phyloP scores from a whole-genome alignment of 2,113 vertebrate genomes.

The Mobula birostris region DNA sequence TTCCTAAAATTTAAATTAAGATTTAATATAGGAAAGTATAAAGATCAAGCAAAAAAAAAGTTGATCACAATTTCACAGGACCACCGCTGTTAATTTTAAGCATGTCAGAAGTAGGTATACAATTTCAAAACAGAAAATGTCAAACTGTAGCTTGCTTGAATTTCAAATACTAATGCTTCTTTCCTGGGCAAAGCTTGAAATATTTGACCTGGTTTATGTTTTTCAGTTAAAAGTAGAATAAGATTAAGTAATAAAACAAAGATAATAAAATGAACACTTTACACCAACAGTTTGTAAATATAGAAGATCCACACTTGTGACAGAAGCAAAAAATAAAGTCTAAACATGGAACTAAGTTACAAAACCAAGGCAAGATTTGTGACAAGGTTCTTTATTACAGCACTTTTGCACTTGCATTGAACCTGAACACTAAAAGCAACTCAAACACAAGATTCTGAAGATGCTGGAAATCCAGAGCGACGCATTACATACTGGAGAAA shows the following conservation, averaged over 20 bases:
- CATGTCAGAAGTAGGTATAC: not conserved
- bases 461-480: no score
- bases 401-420: not conserved
- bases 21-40: not conserved
- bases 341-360: not conserved
- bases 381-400: not conserved
- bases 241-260: slow-evolving; percentile 12
- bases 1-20: not conserved
- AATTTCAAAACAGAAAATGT: not conserved
- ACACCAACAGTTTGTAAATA: not conserved
- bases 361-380: not conserved
- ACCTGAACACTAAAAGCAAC: not conserved
- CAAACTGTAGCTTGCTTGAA: not conserved
- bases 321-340: slow-evolving; percentile 5
- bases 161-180: slow-evolving; percentile 16
- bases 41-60: not conserved
- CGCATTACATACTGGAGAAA: no score
- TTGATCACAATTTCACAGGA: not conserved
- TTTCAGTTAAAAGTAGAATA: slow-evolving; percentile 6
- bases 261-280: slow-evolving; percentile 14
- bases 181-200: not conserved
- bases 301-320: not conserved
- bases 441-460: no score
- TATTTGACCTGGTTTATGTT: not conserved
- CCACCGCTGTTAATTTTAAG: slow-evolving; percentile 9